Evolutionary conservation across 1,140 invertebrate genomes (phyloP).

Genomic region (Carcinoscorpius rotundicauda): DNA sequence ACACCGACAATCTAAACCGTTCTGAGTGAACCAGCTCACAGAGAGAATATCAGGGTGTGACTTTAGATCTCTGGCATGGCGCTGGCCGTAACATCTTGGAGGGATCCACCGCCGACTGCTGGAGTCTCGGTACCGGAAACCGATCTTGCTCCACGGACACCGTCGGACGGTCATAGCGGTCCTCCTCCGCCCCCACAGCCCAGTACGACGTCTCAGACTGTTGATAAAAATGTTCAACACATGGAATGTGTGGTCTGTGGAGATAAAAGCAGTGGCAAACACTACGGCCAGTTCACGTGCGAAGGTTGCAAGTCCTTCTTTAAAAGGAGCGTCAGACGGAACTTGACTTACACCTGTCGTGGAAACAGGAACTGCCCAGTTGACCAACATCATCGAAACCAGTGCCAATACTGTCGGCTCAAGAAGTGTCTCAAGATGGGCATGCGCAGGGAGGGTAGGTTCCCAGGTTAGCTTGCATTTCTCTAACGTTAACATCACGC

Average conservation of each 20-base stretch:
- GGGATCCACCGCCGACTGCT: conserved; percentile 25
- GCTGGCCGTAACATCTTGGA: conserved; percentile 29
- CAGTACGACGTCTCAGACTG: conserved; percentile 28
- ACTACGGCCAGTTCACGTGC: conserved; percentile 98
- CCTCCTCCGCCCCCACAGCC: conserved; percentile 22
- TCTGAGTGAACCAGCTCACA: no score
- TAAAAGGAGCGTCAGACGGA: conserved; percentile 91
- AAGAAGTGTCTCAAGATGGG: conserved; percentile 99
- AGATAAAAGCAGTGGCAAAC: conserved; percentile 57
- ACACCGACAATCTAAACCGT: no score
- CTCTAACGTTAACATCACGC: not conserved
- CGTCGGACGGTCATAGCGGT: not conserved
- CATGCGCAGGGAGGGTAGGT: conserved; percentile 98
- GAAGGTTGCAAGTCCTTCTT: conserved; percentile 98
- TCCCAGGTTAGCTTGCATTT: not conserved
- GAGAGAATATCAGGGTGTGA: no score
- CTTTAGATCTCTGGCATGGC: conserved; percentile 10
- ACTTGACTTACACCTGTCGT: conserved; percentile 94
- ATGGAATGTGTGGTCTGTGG: conserved; percentile 48
- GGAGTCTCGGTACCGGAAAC: conserved; percentile 16
- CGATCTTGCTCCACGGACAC: conserved; percentile 15
- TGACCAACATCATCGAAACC: conserved; percentile 97
- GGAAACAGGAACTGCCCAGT: conserved; percentile 95
- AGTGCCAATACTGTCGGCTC: conserved; percentile 83
- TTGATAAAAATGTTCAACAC: conserved; percentile 64